Percentiles rank a stretch among this genome's conserved stretches.
These are phyloP conservation scores for Elegia similella DNA, from an alignment of 2,888 invertebrate species.

Conservation along the genomic window DNA sequence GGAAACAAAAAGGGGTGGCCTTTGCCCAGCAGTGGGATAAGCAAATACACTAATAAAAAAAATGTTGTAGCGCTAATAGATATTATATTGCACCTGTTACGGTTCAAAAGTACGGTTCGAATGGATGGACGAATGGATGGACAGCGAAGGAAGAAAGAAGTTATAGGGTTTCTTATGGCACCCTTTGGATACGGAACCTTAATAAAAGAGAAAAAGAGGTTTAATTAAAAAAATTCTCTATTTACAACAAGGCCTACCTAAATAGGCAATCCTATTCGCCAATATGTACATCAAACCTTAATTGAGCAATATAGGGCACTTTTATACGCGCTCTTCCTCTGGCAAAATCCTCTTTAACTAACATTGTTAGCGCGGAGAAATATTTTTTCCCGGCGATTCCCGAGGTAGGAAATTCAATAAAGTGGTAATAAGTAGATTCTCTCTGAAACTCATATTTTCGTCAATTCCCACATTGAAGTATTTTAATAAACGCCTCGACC, in stretches of 20 bases:
- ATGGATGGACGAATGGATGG: no score
- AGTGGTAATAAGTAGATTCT: constrained; percentile 67
- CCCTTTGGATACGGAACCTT: no score
- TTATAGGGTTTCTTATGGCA: no score
- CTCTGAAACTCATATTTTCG: constrained; percentile 56
- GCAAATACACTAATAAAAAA: no score
- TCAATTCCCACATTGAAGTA: constrained; percentile 45
- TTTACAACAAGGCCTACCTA: not conserved
- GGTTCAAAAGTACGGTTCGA: no score
- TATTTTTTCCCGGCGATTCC: constrained; percentile 43
- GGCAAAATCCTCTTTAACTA: constrained; percentile 39
- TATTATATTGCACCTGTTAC: no score
- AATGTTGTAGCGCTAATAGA: no score
- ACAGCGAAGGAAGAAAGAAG: no score
- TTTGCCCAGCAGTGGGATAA: no score
- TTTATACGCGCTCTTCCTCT: constrained; percentile 28
- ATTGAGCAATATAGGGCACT: constrained; percentile 15
- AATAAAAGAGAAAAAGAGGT: no score
- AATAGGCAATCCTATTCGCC: not conserved
- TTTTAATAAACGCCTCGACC: constrained; percentile 45
- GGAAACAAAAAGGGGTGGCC: no score
- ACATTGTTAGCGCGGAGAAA: constrained; percentile 46
- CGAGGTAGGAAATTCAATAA: constrained; percentile 65
- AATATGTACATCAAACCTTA: not conserved
- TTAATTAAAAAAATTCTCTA: no score